Evolutionary conservation across 2,888 invertebrate genomes (phyloP).

Genomic region (Deroplatys truncata): DNA sequence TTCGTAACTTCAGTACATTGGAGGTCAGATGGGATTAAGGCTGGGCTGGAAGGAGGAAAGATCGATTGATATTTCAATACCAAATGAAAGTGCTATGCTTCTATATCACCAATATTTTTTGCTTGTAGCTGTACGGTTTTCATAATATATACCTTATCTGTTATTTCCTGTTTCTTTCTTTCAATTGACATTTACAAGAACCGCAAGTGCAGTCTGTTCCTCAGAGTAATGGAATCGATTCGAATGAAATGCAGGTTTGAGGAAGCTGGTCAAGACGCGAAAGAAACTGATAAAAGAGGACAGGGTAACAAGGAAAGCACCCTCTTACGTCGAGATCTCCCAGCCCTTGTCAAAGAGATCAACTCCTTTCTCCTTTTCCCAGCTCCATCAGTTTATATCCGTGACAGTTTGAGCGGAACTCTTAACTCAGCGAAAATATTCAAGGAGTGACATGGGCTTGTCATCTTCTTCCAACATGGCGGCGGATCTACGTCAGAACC

Average conservation of each 20-base stretch:
- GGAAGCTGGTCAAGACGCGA: neutral
- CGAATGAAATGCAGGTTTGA: neutral
- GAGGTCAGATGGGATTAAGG: no score
- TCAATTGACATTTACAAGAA: neutral
- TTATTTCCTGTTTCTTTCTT: no score
- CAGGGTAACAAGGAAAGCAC: neutral
- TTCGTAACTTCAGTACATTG: no score
- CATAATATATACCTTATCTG: no score
- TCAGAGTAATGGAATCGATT: neutral
- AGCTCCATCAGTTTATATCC: slow-evolving; percentile 24
- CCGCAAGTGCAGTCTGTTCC: neutral
- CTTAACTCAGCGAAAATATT: slow-evolving; percentile 30
- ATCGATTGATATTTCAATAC: no score
- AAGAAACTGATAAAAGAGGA: neutral
- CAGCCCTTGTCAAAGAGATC: slow-evolving; percentile 3
- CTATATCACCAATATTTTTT: no score
- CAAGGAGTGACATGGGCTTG: slow-evolving; percentile 22
- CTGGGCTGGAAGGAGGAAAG: no score
- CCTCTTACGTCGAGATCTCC: neutral
- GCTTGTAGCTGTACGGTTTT: no score
- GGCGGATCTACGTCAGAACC: slow-evolving; percentile 3
- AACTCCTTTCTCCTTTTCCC: neutral
- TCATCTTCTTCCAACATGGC: slow-evolving; percentile 5
- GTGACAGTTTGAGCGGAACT: slow-evolving; percentile 28
- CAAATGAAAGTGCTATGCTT: no score